Evolutionary conservation across 2,888 invertebrate genomes (phyloP), one percentile per base, ranked within the genome.

Genomic region (Leptinotarsa juncta): DNA sequence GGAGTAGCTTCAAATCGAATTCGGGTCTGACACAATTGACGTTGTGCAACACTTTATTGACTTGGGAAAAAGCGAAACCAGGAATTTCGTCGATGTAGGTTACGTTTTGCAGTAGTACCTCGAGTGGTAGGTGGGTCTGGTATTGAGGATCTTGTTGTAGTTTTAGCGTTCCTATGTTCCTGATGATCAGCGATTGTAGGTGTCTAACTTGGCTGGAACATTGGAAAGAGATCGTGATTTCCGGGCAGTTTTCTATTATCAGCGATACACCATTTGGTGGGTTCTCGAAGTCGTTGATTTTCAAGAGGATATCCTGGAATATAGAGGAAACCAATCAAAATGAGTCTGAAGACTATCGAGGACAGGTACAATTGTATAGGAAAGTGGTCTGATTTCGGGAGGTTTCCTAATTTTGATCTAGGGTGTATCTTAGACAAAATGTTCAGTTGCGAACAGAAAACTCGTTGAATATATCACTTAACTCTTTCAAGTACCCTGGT

Each of bases 251-350:
- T 77, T 88, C 86, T 51, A 91, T 85, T 1, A 88, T 89, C 10
- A 91, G 77, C 74, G 88, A 89, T 4, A 85, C 88, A 78, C 89
- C 88, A 23, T 88, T 85, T 50, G 88, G 87, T 1, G 90, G 89
- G 80, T 90, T 89, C 7, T 76, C 77, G 82, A 88, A 91, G 79
- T 90, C 89, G 84, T 90, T 90, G 2, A 91, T 83, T 74, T 89
- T 89, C 70, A 91, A 84, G 60, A 88, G 85, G 75, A 88, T 87
- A 70, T 90, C 90, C 91, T 91, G 86, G 73, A 90, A 90, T 57
- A 65, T 26, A 42, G 62, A 42, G 10, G 42, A 42, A 10, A 42
- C 3, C 42, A 10, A 42, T 42, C 42, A 42, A 42, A 42, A 10
- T 42, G 10, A 42, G 10, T 0, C 10, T 42, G 10, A 42, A 42